Evolutionary conservation across 2,888 invertebrate species (phyloP).

Genomic region (Phalangium opilio): DNA sequence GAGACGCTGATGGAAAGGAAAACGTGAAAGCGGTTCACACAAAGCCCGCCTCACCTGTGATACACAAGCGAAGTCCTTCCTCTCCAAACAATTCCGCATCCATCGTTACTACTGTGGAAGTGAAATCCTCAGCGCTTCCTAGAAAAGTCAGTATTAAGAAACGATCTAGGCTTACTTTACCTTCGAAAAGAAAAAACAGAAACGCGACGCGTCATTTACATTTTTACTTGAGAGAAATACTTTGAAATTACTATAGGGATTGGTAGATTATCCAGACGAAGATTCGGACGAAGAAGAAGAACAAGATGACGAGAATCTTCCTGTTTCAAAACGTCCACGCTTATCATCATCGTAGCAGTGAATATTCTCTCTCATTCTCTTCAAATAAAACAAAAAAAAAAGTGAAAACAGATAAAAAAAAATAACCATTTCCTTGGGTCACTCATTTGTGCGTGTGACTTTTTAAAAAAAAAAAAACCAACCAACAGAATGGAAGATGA

Average conservation of each 20-base stretch:
- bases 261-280: slow-evolving; percentile 86
- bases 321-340: slow-evolving; percentile 55
- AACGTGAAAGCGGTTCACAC: slow-evolving; percentile 15
- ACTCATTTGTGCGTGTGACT: too few relatives aligned
- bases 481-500: too few relatives aligned
- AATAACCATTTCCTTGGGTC: too few relatives aligned
- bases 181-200: too few relatives aligned
- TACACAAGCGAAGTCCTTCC: slow-evolving; percentile 18
- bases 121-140: slow-evolving; percentile 36
- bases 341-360: slow-evolving; percentile 40
- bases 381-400: too few relatives aligned
- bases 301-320: slow-evolving; percentile 39
- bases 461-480: too few relatives aligned
- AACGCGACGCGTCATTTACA: neutral
- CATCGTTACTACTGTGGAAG: slow-evolving; percentile 31
- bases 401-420: too few relatives aligned
- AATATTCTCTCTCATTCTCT: too few relatives aligned
- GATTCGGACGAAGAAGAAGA: slow-evolving; percentile 92
- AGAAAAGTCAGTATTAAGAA: slow-evolving; percentile 23
- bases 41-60: slow-evolving; percentile 16
- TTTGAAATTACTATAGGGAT: slow-evolving; percentile 44
- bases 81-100: slow-evolving; percentile 22
- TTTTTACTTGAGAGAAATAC: neutral
- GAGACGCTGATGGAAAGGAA: slow-evolving; percentile 18
- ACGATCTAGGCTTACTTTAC: too few relatives aligned